These are phyloP conservation scores for Leucoptera coffeella DNA, from an alignment of 2,888 invertebrate species.

Conservation along the genomic window DNA sequence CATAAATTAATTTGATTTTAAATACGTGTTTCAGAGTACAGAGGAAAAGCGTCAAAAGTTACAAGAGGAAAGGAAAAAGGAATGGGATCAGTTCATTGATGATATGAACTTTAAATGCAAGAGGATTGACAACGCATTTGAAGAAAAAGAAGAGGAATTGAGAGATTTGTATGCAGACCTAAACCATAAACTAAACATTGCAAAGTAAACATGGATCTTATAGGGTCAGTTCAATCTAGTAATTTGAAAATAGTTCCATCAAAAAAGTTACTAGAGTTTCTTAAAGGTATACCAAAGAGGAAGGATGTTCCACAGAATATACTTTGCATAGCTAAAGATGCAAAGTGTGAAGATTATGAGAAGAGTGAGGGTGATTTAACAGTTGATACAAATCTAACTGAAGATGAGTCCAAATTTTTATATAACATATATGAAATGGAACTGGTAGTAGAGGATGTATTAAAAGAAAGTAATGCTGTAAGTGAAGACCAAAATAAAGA, in stretches of 20 bases:
- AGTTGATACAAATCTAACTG: conserved; percentile 2
- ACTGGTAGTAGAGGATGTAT: conserved; percentile 7
- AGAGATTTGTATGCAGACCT: conserved; percentile 68
- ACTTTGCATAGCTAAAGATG: conserved; percentile 15
- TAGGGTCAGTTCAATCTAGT: conserved; percentile 57
- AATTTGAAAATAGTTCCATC: conserved; percentile 61
- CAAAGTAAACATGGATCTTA: conserved; percentile 41
- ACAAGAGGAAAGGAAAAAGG: conserved; percentile 39
- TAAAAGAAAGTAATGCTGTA: conserved; percentile 5
- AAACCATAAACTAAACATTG: conserved; percentile 64
- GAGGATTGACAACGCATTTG: conserved; percentile 70
- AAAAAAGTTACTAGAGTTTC: conserved; percentile 45
- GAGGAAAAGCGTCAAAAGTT: too few relatives aligned
- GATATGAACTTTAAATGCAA: conserved; percentile 71
- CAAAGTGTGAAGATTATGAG: conserved; percentile 10
- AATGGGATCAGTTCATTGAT: conserved; percentile 72
- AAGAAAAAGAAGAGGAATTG: conserved; percentile 72
- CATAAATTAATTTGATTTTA: too few relatives aligned
- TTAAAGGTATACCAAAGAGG: conserved; percentile 36
- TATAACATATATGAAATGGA: conserved; percentile 7
- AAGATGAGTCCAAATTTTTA: conserved; percentile 5
- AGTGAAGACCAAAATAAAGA: conserved; percentile 5
- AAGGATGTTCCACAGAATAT: conserved; percentile 49
- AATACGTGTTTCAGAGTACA: too few relatives aligned
- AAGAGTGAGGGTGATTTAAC: conserved; percentile 4